Evolutionary conservation across 2,797 vertebrate species (phyloP), one percentile per base, ranked within the genome.

Genomic region (Sebastes itinus): DNA sequence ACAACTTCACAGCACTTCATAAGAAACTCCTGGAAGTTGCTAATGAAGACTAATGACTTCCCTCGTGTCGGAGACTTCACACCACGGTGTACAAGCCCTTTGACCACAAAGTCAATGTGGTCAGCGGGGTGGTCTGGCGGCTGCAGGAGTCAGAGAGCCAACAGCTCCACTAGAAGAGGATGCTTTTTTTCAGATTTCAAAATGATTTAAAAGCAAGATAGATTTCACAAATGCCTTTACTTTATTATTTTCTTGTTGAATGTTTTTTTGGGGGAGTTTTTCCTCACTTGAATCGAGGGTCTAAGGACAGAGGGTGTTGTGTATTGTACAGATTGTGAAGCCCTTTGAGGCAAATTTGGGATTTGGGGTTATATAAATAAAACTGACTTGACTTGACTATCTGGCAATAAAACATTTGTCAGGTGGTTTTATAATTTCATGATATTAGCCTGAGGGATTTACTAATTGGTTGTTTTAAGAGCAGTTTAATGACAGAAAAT

Each of bases 41-140:
- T 96, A 96, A 96, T 96, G 95, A 96, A 95, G 93, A 94, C 93
- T 96, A 95, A 96, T 95, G 94, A 95, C 92, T 94, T 94, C 92
- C 94, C 89, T 93, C 76, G 80, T 88, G 93, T 93, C 90, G 70
- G 87, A 88, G 89, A 94, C 91, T 94, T 95, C 93, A 95, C 94
- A 94, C 94, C 83, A 49, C 56, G 16, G 80, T 88, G 91, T 78
- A 92, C 88, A 59, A 92, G 89, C 83, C 90, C 93, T 94, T 94
- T 94, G 91, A 93, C 91, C 88, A 70, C 62, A 79, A 71, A 87
- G 81, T 63, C 84, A 86, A 71, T 77, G 88, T 77, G 81, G 86
- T 84, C 88, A 87, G 87, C 81, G 25, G 90, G 88, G 92, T 93
- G 89, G 92, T 93, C 92, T 78, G 54, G 25, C 18, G 18, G 65